Base-by-base conservation (phyloP, 2,113 vertebrate species). In the Campylorhamphus procurvoides region DNA sequence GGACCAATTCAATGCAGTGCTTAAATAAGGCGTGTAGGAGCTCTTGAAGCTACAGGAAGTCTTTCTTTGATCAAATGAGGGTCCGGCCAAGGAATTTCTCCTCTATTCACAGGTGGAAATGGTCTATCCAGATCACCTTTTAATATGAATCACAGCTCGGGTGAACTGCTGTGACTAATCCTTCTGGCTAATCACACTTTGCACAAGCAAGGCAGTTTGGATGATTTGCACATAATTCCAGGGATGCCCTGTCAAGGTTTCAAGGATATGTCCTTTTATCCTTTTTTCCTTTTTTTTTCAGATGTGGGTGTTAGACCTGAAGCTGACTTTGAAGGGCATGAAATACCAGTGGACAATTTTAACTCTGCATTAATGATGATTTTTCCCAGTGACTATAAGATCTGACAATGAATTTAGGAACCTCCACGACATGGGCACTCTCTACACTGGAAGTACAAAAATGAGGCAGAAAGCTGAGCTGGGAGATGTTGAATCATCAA, bases 401-500 rank as follows among this genome's bases (percentile, higher is more conserved):
- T 39, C 37, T 75, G 44, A 33, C 50, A 67, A 39, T 50, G 31
- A 69, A 83, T 95, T 69, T 60, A 62, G 46, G 40, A 93, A 76
- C 37, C 27, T 72, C 17, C 8, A 10, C 0, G 0, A n/a, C 3
- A 42, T 63, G 74, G 40, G 40, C 67, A 12, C 24, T 7, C 3
- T 72, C 46, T 50, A 62, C 16, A 88, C 59, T 8, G 37, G n/a
- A 90, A 88, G 14, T 46, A 55, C 24, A 67, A 77, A 93, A 93
- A 88, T 42, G 42, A 84, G 77, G 37, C 44, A 83, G 64, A 93
- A 87, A 72, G 27, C 9, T 79, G 42, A 75, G 42, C 40, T 62
- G 49, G 10, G 17, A 89, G 53, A 62, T 46, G 23, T 19, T 56
- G 74, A 49, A 87, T 78, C 23, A 79, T 60, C 53, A 66, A 42